These are phyloP conservation scores for Hylomyscus alleni DNA, from an alignment of 2,797 vertebrate species.

Conservation along the genomic window DNA sequence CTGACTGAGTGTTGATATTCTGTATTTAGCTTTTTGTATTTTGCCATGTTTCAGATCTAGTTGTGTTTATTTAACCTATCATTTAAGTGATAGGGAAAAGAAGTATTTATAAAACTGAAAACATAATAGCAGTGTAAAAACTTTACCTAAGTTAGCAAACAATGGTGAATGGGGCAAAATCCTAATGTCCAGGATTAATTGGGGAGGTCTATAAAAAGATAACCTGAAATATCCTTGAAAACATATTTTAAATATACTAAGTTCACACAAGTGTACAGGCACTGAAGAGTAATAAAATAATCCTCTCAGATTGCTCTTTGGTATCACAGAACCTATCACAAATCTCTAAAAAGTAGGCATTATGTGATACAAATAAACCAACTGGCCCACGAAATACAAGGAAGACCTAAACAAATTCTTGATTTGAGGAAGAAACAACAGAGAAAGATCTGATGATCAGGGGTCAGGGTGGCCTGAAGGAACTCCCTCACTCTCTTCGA, in stretches of 20 bases:
- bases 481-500: neutral
- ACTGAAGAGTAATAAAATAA: slow-evolving; percentile 10
- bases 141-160: neutral
- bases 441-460: neutral
- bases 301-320: neutral
- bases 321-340: neutral
- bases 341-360: neutral
- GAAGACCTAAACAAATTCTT: neutral
- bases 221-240: slow-evolving; percentile 4
- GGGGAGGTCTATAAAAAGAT: slow-evolving; percentile 14
- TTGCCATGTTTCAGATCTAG: slow-evolving; percentile 33
- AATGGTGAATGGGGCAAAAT: neutral
- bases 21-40: slow-evolving; percentile 31
- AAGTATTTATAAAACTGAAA: slow-evolving; percentile 35
- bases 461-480: neutral
- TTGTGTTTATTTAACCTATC: slow-evolving; percentile 12
- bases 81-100: neutral
- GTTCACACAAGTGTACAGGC: neutral
- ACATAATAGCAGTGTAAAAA: neutral
- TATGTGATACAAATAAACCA: neutral
- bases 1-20: neutral
- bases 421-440: neutral
- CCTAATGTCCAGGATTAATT: neutral
- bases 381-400: neutral
- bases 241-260: slow-evolving; percentile 46